Conservation (phyloP, 2,888 invertebrate species). For the Catotricha subobsoleta region DNA sequence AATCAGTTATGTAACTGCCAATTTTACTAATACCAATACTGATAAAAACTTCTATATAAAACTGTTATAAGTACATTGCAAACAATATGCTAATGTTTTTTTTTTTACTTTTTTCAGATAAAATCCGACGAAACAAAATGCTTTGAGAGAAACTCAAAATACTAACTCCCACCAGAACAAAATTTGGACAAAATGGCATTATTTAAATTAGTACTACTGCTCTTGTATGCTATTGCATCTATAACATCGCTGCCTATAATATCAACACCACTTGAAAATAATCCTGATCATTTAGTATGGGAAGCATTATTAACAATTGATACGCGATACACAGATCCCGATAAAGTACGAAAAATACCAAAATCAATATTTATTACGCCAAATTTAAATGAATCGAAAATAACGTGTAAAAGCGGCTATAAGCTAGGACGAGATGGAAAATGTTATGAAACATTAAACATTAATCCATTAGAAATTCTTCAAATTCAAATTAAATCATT, state of each 20-base stretch:
- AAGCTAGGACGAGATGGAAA: slow-evolving; percentile 3
- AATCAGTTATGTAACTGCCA: too few relatives aligned
- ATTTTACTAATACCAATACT: too few relatives aligned
- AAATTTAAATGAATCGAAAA: slow-evolving; percentile 5
- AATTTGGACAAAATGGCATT: too few relatives aligned
- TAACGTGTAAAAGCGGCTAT: slow-evolving; percentile 1
- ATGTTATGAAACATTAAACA: slow-evolving; percentile 1
- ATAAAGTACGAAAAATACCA: slow-evolving; percentile 7
- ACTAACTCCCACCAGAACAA: too few relatives aligned
- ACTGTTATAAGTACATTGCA: too few relatives aligned
- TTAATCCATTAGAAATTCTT: slow-evolving; percentile 3
- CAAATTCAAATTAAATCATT: slow-evolving; percentile 3
- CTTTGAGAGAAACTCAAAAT: too few relatives aligned
- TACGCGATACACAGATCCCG: background rate
- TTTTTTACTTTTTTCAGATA: too few relatives aligned
- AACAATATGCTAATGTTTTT: too few relatives aligned
- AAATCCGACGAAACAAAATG: too few relatives aligned
- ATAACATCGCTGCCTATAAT: slow-evolving; percentile 3
- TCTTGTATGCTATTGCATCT: background rate
- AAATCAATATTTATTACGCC: slow-evolving; percentile 8
- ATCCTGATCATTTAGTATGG: slow-evolving; percentile 8
- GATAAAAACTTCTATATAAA: too few relatives aligned
- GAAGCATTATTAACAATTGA: slow-evolving; percentile 1
- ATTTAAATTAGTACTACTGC: background rate
- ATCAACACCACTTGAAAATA: slow-evolving; percentile 7